Evolutionary conservation across 2,797 vertebrate genomes (phyloP), one percentile per base, ranked within the genome.

Genomic region (Choloepus didactylus): DNA sequence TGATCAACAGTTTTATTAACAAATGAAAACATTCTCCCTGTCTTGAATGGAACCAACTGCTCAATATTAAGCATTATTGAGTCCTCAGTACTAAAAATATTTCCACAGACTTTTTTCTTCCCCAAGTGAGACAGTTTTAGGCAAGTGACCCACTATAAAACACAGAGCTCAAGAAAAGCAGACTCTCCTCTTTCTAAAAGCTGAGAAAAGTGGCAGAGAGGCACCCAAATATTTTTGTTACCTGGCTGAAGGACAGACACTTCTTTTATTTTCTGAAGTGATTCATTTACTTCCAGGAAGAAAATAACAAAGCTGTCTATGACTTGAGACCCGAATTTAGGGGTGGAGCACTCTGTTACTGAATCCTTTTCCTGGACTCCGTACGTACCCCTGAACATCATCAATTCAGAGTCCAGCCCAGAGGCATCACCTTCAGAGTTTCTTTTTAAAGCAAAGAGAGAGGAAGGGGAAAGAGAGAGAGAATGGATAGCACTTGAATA

Each of bases 251-350:
- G 23, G 35, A 35, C 35, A 35, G 8, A 66, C 6, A 38, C 21
- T n/a, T 81, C 41, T 93, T 70, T 87, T 41, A 19, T 90, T 83
- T 83, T 90, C 18, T 76, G n/a, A 92, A 80, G 9, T 41, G 31
- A 59, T 66, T 80, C 27, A 69, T 87, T 86, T 35, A n/a, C 79
- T 82, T 83, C 38, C 46, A 90, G 38, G 12, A 90, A 84, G 49
- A 87, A 93, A 92, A 35, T 79, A 90, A 67, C 49, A 83, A 79
- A 76, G 67, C 1, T 54, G 14, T 15, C 46, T 93, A 46, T 41
- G 44, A 94, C 60, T 64, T 67, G 85, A 73, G 49, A 46, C 12
- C 23, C 62, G 49, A 38, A 66, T 92, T 35, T 66, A 6, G 41
- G 59, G 12, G 25, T 46, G 5, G 29, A 44, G 25, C 56, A 2